Base-by-base conservation (phyloP, 2,888 invertebrate species). In the Hermaeophaga mercurialis region DNA sequence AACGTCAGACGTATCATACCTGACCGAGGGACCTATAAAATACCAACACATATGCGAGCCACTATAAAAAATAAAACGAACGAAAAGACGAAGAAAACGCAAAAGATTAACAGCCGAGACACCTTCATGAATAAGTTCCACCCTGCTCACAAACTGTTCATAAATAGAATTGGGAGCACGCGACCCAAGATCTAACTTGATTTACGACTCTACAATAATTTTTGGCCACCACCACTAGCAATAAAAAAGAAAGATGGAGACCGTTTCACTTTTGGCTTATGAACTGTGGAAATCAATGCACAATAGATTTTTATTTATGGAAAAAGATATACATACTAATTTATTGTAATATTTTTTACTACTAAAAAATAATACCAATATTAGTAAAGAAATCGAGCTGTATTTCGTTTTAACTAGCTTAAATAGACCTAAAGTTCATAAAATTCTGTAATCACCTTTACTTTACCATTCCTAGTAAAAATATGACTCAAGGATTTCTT, bases 141-240 rank as follows among this genome's bases (percentile, higher is more conserved):
- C 43, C 50, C 41, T 31, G 12, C 50, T 50, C 15, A 34, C 50
- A 50, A 50, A 50, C 50, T 41, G 49, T 50, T 50, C 50, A 43
- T 50, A 50, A 50, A 50, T 50, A 50, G 50, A 50, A 50, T 50
- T 33, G 43, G 50, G 33, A 50, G 50, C 50, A 50, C 43, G 43
- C 50, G 33, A 50, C 50, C 50, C 28, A 31, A 43, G 43, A 50
- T 50, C 50, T 50, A 50, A 50, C 50, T 33, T 50, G 50, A 50
- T 50, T 50, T 50, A 50, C 50, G 50, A 43, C 1, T 22, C 36
- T 38, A 43, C 43, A 33, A 50, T 50, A 50, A 43, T 50, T 43
- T 43, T 50, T 24, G 41, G 19, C 41, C 50, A 24, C 43, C 33
- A 50, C 43, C 41, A 38, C 41, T 43, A 36, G 50, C 48, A 38